phyloP scores from a whole-genome alignment of 2,113 vertebrate genomes.

The Gila orcuttii region DNA sequence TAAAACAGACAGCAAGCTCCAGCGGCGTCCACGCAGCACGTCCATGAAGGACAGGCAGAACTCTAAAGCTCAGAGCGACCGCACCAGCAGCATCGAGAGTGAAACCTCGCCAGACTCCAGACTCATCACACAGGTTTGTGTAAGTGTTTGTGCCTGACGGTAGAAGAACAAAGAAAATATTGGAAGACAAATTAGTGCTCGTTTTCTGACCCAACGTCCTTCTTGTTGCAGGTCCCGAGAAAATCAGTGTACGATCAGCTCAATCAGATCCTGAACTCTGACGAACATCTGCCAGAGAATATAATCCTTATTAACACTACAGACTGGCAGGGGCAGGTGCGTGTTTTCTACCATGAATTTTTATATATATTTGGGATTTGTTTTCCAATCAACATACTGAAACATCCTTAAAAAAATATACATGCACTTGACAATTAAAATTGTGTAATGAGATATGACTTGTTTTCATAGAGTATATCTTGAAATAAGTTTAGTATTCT shows the following conservation, averaged over 20 bases:
- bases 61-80: slow-evolving; percentile 65
- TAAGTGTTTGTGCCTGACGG: neutral
- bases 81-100: slow-evolving; percentile 67
- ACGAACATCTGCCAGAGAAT: slow-evolving; percentile 68
- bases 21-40: slow-evolving; percentile 60
- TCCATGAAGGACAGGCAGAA: slow-evolving; percentile 69
- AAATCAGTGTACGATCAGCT: slow-evolving; percentile 70
- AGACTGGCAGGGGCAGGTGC: slow-evolving; percentile 71
- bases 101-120: slow-evolving; percentile 63
- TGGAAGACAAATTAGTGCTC: neutral
- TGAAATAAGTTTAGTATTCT: neutral
- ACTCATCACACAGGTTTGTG: slow-evolving; percentile 59
- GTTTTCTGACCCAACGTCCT: neutral
- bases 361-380: neutral
- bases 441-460: neutral
- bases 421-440: neutral
- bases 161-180: neutral
- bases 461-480: neutral
- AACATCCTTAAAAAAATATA: neutral
- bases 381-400: neutral
- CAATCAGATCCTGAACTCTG: slow-evolving; percentile 69
- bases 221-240: slow-evolving; percentile 60
- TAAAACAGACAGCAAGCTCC: slow-evolving; percentile 62
- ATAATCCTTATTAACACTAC: slow-evolving; percentile 68
- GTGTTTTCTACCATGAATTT: slow-evolving; percentile 10